Percentiles rank a stretch among this genome's conserved stretches.
Evolutionary conservation across 2,888 invertebrate genomes (phyloP).

Genomic region (Napeogenes inachia): DNA sequence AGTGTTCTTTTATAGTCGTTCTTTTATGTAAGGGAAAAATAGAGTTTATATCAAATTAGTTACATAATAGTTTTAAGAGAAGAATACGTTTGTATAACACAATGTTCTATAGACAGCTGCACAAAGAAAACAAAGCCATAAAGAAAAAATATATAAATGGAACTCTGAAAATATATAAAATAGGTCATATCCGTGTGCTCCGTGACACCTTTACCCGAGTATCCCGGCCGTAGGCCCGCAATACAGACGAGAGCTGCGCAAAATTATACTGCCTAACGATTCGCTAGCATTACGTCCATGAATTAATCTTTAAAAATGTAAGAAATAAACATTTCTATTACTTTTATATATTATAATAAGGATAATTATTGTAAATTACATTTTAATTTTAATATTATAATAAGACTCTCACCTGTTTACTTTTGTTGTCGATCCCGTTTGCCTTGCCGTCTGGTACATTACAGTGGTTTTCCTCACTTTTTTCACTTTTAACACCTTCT

Average conservation of each 20-base stretch:
- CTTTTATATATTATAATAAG: neutral
- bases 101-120: neutral
- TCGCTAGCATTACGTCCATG: slow-evolving; percentile 16
- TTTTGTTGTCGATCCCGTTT: slow-evolving; percentile 78
- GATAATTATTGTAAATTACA: neutral
- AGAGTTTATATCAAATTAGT: no score
- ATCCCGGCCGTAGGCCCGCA: slow-evolving; percentile 43
- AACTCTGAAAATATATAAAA: slow-evolving; percentile 41
- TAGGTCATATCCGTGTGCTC: slow-evolving; percentile 69
- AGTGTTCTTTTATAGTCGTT: no score
- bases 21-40: no score
- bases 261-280: slow-evolving; percentile 42
- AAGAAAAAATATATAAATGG: slow-evolving; percentile 7
- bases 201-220: slow-evolving; percentile 52
- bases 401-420: slow-evolving; percentile 72
- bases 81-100: neutral
- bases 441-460: slow-evolving; percentile 72
- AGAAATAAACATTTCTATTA: neutral
- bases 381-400: slow-evolving; percentile 29
- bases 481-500: slow-evolving; percentile 76
- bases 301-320: slow-evolving; percentile 1
- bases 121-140: neutral
- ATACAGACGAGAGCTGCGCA: slow-evolving; percentile 53
- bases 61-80: neutral
- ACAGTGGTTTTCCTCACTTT: slow-evolving; percentile 75